A percentile compares a stretch with the other conserved stretches of the same genome.
Conservation (phyloP, 1,140 invertebrate species). For the Gryon sp. region DNA sequence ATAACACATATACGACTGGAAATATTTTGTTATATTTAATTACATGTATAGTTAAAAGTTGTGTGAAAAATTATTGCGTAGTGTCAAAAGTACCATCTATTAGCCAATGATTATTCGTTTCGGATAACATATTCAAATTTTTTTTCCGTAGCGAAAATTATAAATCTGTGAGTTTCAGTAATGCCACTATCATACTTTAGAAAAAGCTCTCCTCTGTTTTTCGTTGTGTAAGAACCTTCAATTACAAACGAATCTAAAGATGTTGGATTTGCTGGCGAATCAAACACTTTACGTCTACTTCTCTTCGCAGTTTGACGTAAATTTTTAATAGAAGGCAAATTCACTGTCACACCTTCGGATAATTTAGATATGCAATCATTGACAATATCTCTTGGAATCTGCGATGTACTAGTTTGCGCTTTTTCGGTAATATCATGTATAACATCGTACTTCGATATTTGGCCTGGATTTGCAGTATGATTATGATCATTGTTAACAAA, state of each 20-base stretch:
- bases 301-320: conserved; percentile 10
- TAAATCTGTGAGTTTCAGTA: not conserved
- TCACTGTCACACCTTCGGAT: not conserved
- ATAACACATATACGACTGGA: conserved; percentile 1
- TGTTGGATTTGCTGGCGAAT: conserved; percentile 6
- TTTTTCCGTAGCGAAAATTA: not conserved
- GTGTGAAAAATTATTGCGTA: not conserved
- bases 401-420: conserved; percentile 9
- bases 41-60: conserved; percentile 8
- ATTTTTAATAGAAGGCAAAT: not conserved
- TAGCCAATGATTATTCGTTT: conserved; percentile 4
- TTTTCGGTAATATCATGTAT: conserved; percentile 4
- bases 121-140: not conserved
- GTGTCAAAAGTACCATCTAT: conserved; percentile 12
- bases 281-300: not conserved
- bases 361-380: not conserved
- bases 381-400: conserved; percentile 1
- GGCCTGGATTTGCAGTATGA: not conserved
- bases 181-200: not conserved
- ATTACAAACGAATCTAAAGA: conserved; percentile 1
- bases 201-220: not conserved
- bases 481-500: conserved; percentile 3
- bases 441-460: not conserved
- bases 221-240: not conserved
- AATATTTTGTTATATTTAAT: not conserved